Evolutionary conservation across 2,888 invertebrate genomes (phyloP), one percentile per base, ranked within the genome.

Genomic region (Neuroscelio doddi): DNA sequence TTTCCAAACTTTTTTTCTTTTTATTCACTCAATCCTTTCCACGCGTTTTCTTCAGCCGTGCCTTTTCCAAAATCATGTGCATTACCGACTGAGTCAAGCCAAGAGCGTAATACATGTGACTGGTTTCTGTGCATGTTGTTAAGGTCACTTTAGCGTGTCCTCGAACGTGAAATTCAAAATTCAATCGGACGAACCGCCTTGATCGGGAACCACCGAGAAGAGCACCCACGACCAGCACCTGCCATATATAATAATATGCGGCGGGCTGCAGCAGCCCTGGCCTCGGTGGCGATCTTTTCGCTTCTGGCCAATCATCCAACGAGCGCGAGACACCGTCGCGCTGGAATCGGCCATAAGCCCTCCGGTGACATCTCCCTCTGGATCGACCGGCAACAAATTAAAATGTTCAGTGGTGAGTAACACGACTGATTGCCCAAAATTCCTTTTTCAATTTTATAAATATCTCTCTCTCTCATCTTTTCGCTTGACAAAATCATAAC

Each of bases 351-450:
- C 29, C 79, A 80, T 63, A 82, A 81, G 69, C 82, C 82, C 53
- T 69, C 85, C 74, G 87, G 86, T 59, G 93, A 93, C 83, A 88
- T 94, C 68, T 93, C 93, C 50, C 86, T 96, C 62, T 96, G 95
- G 95, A 95, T 96, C 78, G 94, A 95, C 83, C 93, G 94, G 80
- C 92, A 93, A 74, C 95, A 96, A 88, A 93, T 96, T 51, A 92
- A 94, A 86, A 92, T 93, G 90, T 92, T 95, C 77, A 94, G 94
- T 85, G 95, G 95, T 95, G 82, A 88, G 87, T 83, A 30, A 36
- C 24, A 42, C n/a, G 7, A 8, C n/a, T n/a, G n/a, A n/a, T n/a
- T n/a, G n/a, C n/a, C n/a, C n/a, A n/a, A n/a, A n/a, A n/a, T n/a
- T n/a, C n/a, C n/a, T n/a, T n/a, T n/a, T n/a, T 27, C 17, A 15